phyloP scores from a whole-genome alignment of 2,888 invertebrate species.

The Sycophila texana region DNA sequence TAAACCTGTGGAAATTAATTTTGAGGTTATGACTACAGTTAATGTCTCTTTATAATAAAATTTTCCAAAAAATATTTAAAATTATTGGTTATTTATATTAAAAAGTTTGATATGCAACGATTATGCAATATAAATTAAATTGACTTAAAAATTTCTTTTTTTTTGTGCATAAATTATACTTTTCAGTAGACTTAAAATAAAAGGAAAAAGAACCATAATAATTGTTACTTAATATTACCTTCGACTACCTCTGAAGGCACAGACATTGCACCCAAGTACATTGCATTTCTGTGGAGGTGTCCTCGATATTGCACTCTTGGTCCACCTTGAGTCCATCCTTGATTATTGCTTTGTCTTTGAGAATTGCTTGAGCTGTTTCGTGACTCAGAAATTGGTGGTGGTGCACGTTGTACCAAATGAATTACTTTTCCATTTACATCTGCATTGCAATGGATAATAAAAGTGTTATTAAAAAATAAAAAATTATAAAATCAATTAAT shows the following conservation, averaged over 20 bases:
- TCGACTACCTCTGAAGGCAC: constrained; percentile 76
- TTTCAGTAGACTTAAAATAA: not conserved
- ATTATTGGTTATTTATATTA: no score
- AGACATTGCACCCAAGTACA: constrained; percentile 80
- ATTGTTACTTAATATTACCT: constrained; percentile 56
- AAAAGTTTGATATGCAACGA: no score
- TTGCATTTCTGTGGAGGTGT: constrained; percentile 76
- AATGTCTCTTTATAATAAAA: not conserved
- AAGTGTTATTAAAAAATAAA: constrained; percentile 14
- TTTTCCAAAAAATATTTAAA: no score
- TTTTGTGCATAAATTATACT: no score
- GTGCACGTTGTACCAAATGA: constrained; percentile 92
- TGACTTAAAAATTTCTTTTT: no score
- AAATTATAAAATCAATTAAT: no score
- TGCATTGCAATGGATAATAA: constrained; percentile 67
- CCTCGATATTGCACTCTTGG: constrained; percentile 60
- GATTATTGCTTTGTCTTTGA: constrained; percentile 71
- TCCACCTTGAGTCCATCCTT: constrained; percentile 63
- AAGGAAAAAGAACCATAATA: not conserved
- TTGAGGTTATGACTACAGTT: not conserved
- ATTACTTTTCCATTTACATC: constrained; percentile 95
- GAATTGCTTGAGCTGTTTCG: constrained; percentile 71
- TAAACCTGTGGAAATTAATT: constrained; percentile 68
- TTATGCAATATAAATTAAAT: no score
- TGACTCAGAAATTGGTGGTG: constrained; percentile 79